Base-by-base conservation (phyloP, 1,140 invertebrate species). In the Branchinecta lynchi region DNA sequence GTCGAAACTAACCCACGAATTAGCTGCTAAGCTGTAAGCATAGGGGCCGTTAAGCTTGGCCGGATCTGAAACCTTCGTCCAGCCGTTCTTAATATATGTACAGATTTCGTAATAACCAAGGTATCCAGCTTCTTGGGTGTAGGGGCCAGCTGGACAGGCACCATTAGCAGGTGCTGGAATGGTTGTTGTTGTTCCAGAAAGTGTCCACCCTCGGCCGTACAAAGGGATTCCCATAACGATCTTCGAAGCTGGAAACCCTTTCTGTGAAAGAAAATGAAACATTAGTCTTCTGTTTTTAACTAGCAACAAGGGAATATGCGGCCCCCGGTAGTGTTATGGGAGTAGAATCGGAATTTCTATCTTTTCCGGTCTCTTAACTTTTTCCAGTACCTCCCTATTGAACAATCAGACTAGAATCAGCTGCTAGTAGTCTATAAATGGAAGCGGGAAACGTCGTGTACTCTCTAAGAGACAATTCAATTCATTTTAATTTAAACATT, bases 91-190 rank as follows among this genome's bases (percentile, higher is more conserved):
- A n/a, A 45, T 66, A 3, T 70, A 69, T 43, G 67, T 69, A 66
- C 74, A 75, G 51, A 74, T 71, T 69, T 75, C 74, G 21, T 69
- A 73, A 45, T 75, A 75, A 43, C 69, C 72, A 32, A 75, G 9
- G 8, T 68, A 70, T 43, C 74, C 74, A 7, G 45, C 44, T 9
- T 45, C 70, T 0, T 43, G 9, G 43, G 74, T 75, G 65, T 60
- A 68, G 3, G 68, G 70, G 0, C 73, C 73, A 8, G 67, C 60
- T 7, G 66, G 20, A 9, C 72, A 72, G 3, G 66, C 69, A 7
- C 72, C 73, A 44, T 20, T 21, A 3, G 72, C 70, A 45, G 69
- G 65, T 43, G 72, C 73, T 12, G 66, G 66, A 32, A 32, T 32
- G 32, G 32, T 32, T 5, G 32, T 32, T 32, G 32, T 32, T 32